phyloP scores from a whole-genome alignment of 2,888 invertebrate species.

The Pinctada fucata region DNA sequence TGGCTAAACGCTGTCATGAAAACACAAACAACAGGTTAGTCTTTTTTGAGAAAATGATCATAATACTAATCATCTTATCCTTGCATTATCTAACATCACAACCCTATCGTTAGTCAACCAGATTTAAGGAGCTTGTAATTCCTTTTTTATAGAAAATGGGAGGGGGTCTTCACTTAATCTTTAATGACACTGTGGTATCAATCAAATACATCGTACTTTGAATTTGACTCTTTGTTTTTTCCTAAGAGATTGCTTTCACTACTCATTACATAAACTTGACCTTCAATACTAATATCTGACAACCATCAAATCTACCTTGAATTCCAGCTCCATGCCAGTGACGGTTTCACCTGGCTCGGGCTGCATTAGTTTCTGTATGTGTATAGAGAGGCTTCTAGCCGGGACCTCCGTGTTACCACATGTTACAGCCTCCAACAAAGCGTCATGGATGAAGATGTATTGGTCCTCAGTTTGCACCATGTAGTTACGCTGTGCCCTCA shows the following conservation, averaged over 20 bases:
- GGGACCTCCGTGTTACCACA: constrained; percentile 98
- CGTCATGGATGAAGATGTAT: constrained; percentile 99
- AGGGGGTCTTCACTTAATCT: too few species aligned
- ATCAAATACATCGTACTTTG: too few species aligned
- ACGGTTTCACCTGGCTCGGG: constrained; percentile 78
- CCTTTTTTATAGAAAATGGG: too few species aligned
- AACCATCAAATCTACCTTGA: constrained; percentile 63
- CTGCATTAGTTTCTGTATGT: constrained; percentile 95
- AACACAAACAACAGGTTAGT: constrained; percentile 8
- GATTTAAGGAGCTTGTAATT: too few species aligned
- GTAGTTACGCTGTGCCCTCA: constrained; percentile 98
- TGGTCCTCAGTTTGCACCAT: constrained; percentile 99
- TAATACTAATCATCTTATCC: background rate
- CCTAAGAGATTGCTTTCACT: too few species aligned
- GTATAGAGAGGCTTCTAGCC: constrained; percentile 94
- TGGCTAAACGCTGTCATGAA: constrained; percentile 86
- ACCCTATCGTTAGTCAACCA: constrained; percentile 83
- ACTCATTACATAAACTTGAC: too few species aligned
- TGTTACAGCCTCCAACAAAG: constrained; percentile 95
- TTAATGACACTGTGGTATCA: too few species aligned
- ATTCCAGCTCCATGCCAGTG: constrained; percentile 76
- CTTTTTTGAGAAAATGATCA: background rate
- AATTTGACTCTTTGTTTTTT: too few species aligned
- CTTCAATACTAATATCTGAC: too few species aligned
- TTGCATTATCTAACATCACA: constrained; percentile 78